Evolutionary conservation across 2,113 vertebrate genomes (phyloP).

Genomic region (Eptesicus fuscus): DNA sequence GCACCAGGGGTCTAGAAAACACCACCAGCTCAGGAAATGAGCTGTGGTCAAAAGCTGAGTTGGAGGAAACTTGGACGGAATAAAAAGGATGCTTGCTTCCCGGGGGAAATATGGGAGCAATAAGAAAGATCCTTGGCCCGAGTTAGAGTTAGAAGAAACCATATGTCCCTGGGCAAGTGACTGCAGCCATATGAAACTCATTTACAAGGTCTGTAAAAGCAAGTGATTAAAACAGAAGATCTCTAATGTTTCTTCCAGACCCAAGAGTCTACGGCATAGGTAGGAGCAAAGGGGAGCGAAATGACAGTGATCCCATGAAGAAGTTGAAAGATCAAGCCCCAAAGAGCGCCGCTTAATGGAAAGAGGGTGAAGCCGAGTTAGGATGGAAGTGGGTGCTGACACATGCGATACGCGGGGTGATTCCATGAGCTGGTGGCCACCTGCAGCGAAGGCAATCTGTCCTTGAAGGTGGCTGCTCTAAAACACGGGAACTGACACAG

Average conservation of each 20-base stretch:
- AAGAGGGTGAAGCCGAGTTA: neutral
- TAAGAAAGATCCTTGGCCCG: neutral
- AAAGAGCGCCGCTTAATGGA: neutral
- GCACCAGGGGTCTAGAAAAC: neutral
- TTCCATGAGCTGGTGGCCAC: neutral
- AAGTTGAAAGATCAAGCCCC: neutral
- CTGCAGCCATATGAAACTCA: neutral
- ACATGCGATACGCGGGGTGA: neutral
- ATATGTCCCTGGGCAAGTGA: conserved; percentile 1
- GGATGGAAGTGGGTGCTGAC: neutral
- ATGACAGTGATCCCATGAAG: neutral
- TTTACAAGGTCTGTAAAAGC: neutral
- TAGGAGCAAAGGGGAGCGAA: neutral
- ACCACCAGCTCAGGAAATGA: neutral
- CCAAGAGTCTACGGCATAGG: neutral
- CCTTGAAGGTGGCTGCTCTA: no score
- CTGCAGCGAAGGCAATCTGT: neutral
- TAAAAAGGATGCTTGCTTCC: conserved; percentile 20
- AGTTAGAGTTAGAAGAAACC: neutral
- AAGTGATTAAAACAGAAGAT: conserved; percentile 34
- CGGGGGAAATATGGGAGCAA: conserved; percentile 9
- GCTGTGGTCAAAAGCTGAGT: neutral
- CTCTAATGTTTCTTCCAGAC: conserved; percentile 20
- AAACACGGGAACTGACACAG: neutral
- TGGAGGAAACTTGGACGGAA: neutral